These are phyloP conservation scores for Seira sanloemensis DNA, from an alignment of 2,888 invertebrate species.

Conservation along the genomic window DNA sequence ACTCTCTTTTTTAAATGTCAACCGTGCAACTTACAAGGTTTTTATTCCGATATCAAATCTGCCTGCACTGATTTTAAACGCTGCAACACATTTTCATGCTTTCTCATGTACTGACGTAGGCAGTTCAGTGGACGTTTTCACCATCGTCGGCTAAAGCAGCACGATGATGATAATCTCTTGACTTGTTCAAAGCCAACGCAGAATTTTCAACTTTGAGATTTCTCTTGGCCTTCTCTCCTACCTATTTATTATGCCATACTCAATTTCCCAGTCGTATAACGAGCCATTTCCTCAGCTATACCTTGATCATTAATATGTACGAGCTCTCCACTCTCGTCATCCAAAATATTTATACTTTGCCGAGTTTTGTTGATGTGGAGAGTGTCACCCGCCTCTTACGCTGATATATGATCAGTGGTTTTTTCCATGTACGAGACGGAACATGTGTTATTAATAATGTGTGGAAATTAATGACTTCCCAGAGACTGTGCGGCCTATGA, in stretches of 20 bases:
- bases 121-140: background rate
- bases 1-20: conserved; percentile 36
- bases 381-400: conserved; percentile 6
- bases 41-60: conserved; percentile 16
- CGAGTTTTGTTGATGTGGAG: background rate
- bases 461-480: conserved; percentile 45
- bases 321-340: background rate
- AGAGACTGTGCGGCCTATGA: conserved; percentile 35
- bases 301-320: background rate
- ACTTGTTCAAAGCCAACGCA: conserved; percentile 1
- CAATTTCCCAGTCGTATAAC: conserved; percentile 31
- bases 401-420: background rate
- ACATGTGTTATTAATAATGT: conserved; percentile 54
- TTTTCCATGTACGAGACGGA: conserved; percentile 19
- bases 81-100: background rate
- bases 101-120: background rate
- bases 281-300: conserved; percentile 47
- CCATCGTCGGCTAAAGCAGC: background rate
- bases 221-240: background rate
- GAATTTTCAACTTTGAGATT: background rate
- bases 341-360: background rate
- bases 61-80: conserved; percentile 23
- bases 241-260: background rate
- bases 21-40: conserved; percentile 11
- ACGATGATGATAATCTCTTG: background rate